Evolutionary conservation across 2,113 vertebrate genomes (phyloP).

Genomic region (Ahaetulla prasina): DNA sequence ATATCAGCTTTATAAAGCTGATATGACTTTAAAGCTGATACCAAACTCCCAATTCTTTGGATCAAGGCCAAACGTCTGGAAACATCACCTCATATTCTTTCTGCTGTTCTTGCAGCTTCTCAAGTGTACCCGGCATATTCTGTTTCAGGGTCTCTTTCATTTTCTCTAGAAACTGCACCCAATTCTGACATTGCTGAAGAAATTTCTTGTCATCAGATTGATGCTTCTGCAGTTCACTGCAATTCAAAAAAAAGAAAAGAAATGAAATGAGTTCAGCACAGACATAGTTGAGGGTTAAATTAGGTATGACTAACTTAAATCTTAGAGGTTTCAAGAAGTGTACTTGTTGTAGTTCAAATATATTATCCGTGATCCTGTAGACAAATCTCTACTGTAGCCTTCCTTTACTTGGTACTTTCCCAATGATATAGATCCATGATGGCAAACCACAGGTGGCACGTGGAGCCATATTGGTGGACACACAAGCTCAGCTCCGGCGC

Average conservation of each 20-base stretch:
- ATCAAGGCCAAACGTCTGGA: neutral
- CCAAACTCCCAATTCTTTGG: neutral
- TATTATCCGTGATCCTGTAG: neutral
- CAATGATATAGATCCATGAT: neutral
- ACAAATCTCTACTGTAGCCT: neutral
- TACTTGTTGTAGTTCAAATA: neutral
- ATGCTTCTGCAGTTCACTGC: constrained; percentile 76
- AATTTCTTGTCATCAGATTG: constrained; percentile 74
- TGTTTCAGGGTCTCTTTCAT: constrained; percentile 74
- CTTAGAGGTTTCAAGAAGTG: neutral
- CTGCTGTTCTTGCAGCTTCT: constrained; percentile 79
- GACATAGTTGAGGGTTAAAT: neutral
- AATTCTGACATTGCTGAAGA: constrained; percentile 81
- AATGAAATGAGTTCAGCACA: neutral
- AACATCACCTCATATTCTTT: constrained; percentile 77
- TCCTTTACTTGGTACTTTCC: neutral
- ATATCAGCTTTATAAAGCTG: neutral
- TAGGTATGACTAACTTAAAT: neutral
- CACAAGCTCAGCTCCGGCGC: no score
- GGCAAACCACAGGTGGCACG: no score
- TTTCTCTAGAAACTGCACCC: constrained; percentile 82
- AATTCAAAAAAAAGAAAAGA: constrained; percentile 10
- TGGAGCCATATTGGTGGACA: no score
- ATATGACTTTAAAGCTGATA: neutral
- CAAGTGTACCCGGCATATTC: constrained; percentile 67